Base-by-base conservation (phyloP, 23 tunicate genomes). In the Oikopleura albicans region DNA sequence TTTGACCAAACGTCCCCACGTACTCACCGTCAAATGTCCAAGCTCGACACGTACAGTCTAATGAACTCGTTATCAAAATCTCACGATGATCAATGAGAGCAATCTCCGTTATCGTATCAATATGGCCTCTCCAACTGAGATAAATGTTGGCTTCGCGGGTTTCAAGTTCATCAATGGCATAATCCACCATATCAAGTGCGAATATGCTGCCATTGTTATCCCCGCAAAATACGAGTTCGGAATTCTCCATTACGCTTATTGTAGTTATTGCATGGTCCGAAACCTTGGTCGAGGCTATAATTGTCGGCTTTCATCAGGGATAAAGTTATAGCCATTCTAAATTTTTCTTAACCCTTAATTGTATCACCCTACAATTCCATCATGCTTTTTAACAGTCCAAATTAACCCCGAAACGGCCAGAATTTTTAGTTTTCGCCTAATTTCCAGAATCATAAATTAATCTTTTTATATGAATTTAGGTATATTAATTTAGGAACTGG, bases 1-100 rank as follows among this genome's bases (percentile, higher is more conserved):
- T 83, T 40, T 92, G 97, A 66, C 97, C 97, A 79, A 89, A 92
- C 31, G 97, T 87, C 27, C 94, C 97, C 22, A 92, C 75, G 75
- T 79, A 92, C 0, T 88, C 86, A 0, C 97, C 90, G 1, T 57
- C 83, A 0, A 63, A 75, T 31, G 91, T 86, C 97, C 97, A 92
- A 83, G 88, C 66, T 40, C 97, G 84, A n/a, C 86, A 88, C 0
- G 97, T 87, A 34, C 84, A 83, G 83, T 92, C 97, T 0, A 84
- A 1, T 40, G 97, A 92, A 59, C 91, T 83, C 75, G 97, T 89
- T 41, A 92, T 1, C 0, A 92, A 57, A 4, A 87, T 35, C 35
- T 86, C 90, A 71, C 86, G 86, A 38, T 84, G 40, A 76, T 92
- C 90, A 40, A 89, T 83, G 0, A 86, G 39, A 31, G 87, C 87